Evolutionary conservation across 2,888 invertebrate genomes (phyloP), one percentile per base, ranked within the genome.

Genomic region (Cosmia pyralina): DNA sequence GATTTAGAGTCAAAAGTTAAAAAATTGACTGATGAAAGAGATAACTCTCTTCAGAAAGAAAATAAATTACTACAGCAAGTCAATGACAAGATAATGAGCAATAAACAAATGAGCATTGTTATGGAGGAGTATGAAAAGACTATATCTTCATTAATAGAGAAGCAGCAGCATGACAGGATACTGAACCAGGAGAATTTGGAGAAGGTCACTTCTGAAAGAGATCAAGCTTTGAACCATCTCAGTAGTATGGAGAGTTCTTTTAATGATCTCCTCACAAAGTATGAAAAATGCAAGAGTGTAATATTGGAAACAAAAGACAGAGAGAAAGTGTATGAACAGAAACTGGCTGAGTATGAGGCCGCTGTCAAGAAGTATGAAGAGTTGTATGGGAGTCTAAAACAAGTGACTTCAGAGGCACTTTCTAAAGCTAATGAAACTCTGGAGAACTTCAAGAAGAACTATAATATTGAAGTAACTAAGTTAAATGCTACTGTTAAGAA

Each of bases 401-500:
- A 97, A 86, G 98, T 98, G 87, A 99, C 99, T 68, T 97, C 98
- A 92, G 97, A 98, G 80, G 98, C 98, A 92, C 96, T 99, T 84
- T 97, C 91, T 57, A 94, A 94, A 85, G 95, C 95, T 44, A 99
- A 98, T 94, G 97, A 97, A 90, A 99, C 99, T 90, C 96, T 99
- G 87, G 98, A 98, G 69, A 96, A 96, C 66, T 95, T 97, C 74
- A 97, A 97, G 86, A 98, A 97, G 87, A 97, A 97, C 79, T 97
- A 98, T 88, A 97, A 98, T 89, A 96, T 97, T 72, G 99, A 99
- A 93, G 96, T 98, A 55, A 97, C 98, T 57, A 98, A 98, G 92
- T 94, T 99, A 80, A 98, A 98, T 93, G 99, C 99, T 28, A 97
- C 98, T 89, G 97, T 98, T 64, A 98, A 98, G 90, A 98, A 98